A percentile compares a stretch with the other conserved stretches of the same genome.
Conservation (phyloP, 2,113 vertebrate genomes). For the Callaeas wilsoni region DNA sequence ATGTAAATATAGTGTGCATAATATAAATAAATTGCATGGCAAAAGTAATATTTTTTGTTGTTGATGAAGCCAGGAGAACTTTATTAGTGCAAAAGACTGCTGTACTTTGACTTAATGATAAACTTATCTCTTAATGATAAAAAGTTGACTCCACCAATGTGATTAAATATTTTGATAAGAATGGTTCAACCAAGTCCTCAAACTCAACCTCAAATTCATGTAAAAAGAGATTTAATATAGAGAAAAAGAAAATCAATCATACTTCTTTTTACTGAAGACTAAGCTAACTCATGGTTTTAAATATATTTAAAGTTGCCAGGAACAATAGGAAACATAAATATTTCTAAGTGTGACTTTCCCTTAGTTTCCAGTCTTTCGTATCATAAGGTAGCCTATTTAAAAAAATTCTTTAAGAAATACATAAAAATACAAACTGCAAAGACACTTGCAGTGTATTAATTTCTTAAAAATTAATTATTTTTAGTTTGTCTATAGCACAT, state of each 20-base stretch:
- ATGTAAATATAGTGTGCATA: not conserved
- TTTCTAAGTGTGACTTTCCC: not conserved
- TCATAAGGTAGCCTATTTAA: not conserved
- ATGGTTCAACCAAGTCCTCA: not conserved
- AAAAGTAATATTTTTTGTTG: not conserved
- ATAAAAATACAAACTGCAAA: not conserved
- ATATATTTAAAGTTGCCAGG: not conserved
- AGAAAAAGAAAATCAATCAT: not conserved
- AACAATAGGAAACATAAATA: not conserved
- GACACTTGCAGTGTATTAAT: not conserved
- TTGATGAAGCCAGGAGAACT: not conserved
- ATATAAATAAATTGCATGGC: not conserved
- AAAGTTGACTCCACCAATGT: not conserved
- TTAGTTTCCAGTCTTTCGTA: not conserved
- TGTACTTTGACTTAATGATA: not conserved
- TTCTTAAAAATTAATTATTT: not conserved
- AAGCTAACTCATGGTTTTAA: not conserved
- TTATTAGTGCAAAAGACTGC: not conserved
- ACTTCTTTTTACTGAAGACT: not conserved
- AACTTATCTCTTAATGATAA: not conserved
- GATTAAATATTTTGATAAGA: not conserved
- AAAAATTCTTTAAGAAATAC: not conserved
- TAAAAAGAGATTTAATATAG: not conserved
- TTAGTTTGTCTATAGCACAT: not conserved
- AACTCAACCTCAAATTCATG: not conserved